Conservation (phyloP, 2,888 invertebrate species). For the Trichopria drosophilae region DNA sequence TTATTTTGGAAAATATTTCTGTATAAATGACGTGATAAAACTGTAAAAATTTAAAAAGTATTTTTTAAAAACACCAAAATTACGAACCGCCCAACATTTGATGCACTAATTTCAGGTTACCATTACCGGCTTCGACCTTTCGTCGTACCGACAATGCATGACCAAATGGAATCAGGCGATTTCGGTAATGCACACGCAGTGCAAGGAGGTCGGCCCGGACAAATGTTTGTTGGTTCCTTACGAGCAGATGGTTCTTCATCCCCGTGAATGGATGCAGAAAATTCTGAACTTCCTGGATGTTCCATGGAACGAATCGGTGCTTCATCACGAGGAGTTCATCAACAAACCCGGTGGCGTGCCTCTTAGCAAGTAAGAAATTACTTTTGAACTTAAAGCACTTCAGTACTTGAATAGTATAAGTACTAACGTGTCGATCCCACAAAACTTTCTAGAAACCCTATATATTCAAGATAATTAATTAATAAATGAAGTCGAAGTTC, state of each 20-base stretch:
- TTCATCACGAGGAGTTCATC: constrained; percentile 97
- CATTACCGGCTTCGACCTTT: constrained; percentile 92
- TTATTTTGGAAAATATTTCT: no score
- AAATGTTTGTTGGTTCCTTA: constrained; percentile 92
- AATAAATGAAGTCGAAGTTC: no score
- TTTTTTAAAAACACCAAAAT: no score
- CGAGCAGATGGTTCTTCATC: constrained; percentile 95
- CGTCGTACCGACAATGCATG: constrained; percentile 91
- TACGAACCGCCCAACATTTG: no score
- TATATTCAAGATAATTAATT: background rate
- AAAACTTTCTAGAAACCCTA: no score
- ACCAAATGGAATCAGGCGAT: constrained; percentile 96
- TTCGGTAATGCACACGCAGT: constrained; percentile 92
- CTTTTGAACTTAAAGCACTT: background rate
- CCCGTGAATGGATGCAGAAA: constrained; percentile 82
- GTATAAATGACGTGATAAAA: no score
- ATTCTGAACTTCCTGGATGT: constrained; percentile 87
- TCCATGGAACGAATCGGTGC: constrained; percentile 92
- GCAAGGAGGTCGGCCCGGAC: constrained; percentile 75
- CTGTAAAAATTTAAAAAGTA: no score
- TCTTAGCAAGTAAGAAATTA: constrained; percentile 92
- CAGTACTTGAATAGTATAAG: no score
- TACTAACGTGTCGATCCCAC: no score
- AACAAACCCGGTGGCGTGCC: constrained; percentile 94
- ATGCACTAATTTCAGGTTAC: constrained; percentile 61